These are phyloP conservation scores for Ifrita kowaldi DNA, from an alignment of 2,113 vertebrate species.

Conservation along the genomic window DNA sequence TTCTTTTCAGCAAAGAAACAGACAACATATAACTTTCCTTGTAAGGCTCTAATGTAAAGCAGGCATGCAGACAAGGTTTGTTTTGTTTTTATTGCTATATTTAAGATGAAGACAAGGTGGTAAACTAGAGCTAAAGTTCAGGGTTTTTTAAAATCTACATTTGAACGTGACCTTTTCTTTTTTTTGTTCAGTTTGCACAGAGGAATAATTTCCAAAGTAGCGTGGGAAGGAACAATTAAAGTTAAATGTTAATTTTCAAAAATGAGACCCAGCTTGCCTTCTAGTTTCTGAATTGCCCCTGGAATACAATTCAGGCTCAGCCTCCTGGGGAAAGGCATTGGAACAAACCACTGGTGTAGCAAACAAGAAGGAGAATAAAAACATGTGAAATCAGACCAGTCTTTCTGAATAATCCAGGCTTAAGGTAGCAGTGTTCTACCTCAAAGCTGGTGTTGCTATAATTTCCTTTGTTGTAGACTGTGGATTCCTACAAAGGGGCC, in stretches of 20 bases:
- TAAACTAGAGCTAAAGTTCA: neutral
- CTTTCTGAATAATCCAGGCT: neutral
- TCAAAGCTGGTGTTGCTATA: neutral
- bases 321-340: neutral
- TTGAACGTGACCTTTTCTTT: slow-evolving; percentile 47
- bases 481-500: neutral
- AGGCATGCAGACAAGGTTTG: neutral
- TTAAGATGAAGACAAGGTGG: slow-evolving; percentile 25
- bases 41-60: slow-evolving; percentile 42
- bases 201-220: slow-evolving; percentile 27
- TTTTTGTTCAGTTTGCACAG: neutral
- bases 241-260: slow-evolving; percentile 59
- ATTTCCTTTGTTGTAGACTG: neutral
- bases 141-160: neutral
- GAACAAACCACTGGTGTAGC: neutral
- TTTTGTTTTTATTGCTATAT: slow-evolving; percentile 10
- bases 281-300: neutral
- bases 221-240: slow-evolving; percentile 49
- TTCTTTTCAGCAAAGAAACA: slow-evolving; percentile 34
- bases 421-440: neutral
- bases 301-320: neutral
- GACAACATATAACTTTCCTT: slow-evolving; percentile 52
- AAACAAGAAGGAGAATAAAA: neutral
- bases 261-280: slow-evolving; percentile 13
- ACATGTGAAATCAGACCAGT: neutral